Percentiles rank a stretch among this genome's conserved stretches.
phyloP scores from a whole-genome alignment of 1,140 invertebrate species.

The Calliopsis andreniformis region DNA sequence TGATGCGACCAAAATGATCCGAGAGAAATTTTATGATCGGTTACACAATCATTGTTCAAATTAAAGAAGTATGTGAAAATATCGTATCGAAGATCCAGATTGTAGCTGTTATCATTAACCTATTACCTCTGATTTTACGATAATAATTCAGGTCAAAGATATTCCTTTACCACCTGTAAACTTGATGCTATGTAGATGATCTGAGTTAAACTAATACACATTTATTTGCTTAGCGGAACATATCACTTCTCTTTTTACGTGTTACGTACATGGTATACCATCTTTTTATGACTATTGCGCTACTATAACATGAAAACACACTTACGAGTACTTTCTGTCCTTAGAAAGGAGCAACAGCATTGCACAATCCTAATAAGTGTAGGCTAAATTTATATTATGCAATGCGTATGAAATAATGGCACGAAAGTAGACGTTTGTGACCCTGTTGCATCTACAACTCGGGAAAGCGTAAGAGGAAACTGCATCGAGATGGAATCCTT shows the following conservation, averaged over 20 bases:
- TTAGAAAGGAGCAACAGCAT: background rate
- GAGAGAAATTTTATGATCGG: slow-evolving; percentile 17
- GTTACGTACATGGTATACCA: slow-evolving; percentile 10
- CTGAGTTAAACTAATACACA: background rate
- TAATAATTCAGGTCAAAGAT: background rate
- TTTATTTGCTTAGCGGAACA: background rate
- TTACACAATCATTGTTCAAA: slow-evolving; percentile 29
- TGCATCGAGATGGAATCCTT: too few relatives aligned
- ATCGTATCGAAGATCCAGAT: background rate
- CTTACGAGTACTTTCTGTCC: slow-evolving; percentile 6
- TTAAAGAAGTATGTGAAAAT: slow-evolving; percentile 15
- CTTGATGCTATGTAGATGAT: background rate
- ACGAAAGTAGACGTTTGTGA: slow-evolving; percentile 4
- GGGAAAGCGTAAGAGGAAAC: too few relatives aligned
- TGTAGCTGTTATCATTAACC: background rate
- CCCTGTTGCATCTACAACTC: background rate
- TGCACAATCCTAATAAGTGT: slow-evolving; percentile 21
- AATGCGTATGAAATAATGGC: slow-evolving; percentile 22
- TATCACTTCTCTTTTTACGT: slow-evolving; percentile 15
- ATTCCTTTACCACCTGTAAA: background rate
- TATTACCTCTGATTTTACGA: background rate
- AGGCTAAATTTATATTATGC: slow-evolving; percentile 16
- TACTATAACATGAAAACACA: slow-evolving; percentile 22
- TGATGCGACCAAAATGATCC: background rate
- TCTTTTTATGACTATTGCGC: slow-evolving; percentile 30